Evolutionary conservation across 1,140 invertebrate species (phyloP).

Genomic region (Melipona quadrifasciata): DNA sequence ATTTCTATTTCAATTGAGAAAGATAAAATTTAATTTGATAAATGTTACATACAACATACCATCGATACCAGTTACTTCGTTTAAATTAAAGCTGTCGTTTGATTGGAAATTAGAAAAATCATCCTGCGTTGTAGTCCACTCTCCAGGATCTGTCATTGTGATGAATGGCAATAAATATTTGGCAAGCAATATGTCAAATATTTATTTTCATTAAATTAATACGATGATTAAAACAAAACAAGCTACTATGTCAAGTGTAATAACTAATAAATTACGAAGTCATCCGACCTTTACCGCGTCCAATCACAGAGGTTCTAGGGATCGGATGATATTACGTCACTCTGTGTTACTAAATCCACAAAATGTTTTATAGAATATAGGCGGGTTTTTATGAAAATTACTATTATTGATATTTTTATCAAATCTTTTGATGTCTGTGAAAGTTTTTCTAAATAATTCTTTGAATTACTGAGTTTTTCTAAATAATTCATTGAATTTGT

Average conservation of each 20-base stretch:
- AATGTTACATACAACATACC: constrained; percentile 65
- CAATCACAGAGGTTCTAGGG: constrained; percentile 65
- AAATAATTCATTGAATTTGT: neutral
- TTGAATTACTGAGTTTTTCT: neutral
- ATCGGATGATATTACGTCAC: constrained; percentile 76
- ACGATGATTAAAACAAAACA: constrained; percentile 23
- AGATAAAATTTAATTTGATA: constrained; percentile 5
- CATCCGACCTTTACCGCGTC: constrained; percentile 65
- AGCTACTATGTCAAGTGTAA: constrained; percentile 61
- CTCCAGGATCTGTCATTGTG: constrained; percentile 74
- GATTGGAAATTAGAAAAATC: constrained; percentile 75
- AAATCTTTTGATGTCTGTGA: neutral
- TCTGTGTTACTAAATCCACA: constrained; percentile 50
- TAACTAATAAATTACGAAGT: constrained; percentile 72
- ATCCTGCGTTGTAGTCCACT: constrained; percentile 73
- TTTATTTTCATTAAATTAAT: constrained; percentile 45
- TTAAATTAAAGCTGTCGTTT: constrained; percentile 76
- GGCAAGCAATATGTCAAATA: constrained; percentile 13
- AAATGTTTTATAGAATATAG: constrained; percentile 24
- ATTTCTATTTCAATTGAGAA: neutral
- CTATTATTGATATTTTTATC: neutral
- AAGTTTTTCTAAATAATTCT: constrained; percentile 1
- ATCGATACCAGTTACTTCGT: constrained; percentile 78
- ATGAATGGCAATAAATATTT: neutral
- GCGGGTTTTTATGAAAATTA: constrained; percentile 14